These are phyloP conservation scores for Epiperipatus broadwayi DNA, from an alignment of 2,888 invertebrate genomes.

Conservation along the genomic window DNA sequence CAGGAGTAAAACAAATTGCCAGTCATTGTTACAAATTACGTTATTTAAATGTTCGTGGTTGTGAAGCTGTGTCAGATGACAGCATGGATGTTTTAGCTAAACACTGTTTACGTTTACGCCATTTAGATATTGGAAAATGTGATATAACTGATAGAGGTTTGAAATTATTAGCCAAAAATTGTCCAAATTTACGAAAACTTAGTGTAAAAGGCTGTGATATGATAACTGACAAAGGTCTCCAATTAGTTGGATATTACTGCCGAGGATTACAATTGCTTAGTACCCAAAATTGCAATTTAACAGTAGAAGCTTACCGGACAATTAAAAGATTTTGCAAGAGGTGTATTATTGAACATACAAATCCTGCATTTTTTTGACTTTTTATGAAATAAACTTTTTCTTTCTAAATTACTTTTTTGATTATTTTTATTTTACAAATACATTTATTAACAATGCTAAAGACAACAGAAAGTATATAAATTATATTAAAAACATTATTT, in stretches of 20 bases:
- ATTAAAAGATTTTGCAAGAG: conserved; percentile 78
- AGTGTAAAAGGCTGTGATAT: conserved; percentile 69
- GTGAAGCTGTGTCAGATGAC: conserved; percentile 82
- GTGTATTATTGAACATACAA: conserved; percentile 84
- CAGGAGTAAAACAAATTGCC: conserved; percentile 66
- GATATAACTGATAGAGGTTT: conserved; percentile 77
- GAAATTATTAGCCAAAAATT: conserved; percentile 63
- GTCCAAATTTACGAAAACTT: conserved; percentile 71
- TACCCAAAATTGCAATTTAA: conserved; percentile 78
- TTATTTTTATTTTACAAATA: too few relatives aligned
- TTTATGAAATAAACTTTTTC: too few relatives aligned
- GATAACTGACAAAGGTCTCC: conserved; percentile 68
- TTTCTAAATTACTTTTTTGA: too few relatives aligned
- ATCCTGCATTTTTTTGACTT: conserved; percentile 72
- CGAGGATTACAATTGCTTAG: conserved; percentile 72
- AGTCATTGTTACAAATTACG: conserved; percentile 62
- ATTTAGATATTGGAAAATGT: conserved; percentile 77
- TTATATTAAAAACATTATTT: too few relatives aligned
- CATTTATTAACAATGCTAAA: too few relatives aligned
- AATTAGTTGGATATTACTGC: conserved; percentile 71
- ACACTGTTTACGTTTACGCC: conserved; percentile 62
- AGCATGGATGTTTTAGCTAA: conserved; percentile 66
- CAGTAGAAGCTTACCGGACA: conserved; percentile 66
- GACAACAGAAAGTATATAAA: too few relatives aligned
- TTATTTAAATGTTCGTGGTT: conserved; percentile 75